Percentiles rank a stretch among this genome's conserved stretches.
phyloP scores from a whole-genome alignment of 2,113 vertebrate species.

The Pandion haliaetus region DNA sequence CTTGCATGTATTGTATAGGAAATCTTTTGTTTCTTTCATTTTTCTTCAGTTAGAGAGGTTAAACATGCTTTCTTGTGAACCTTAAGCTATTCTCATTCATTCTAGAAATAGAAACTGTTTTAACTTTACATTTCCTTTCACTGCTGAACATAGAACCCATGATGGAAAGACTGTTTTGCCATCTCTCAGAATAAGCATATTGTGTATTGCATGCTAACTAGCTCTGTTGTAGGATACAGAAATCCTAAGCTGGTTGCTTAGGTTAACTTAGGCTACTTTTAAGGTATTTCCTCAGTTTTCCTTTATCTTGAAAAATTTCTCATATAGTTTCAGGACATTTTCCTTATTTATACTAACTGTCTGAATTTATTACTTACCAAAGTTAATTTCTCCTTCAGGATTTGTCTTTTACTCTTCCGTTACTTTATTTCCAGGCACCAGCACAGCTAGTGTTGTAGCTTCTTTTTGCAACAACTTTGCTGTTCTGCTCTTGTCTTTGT shows the following conservation, averaged over 20 bases:
- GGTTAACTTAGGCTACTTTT: not conserved
- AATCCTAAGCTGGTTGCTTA: not conserved
- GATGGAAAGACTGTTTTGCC: not conserved
- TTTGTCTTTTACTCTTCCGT: not conserved
- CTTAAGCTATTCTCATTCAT: not conserved
- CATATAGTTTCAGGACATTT: not conserved
- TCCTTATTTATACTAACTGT: not conserved
- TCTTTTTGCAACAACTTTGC: not conserved
- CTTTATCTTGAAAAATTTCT: not conserved
- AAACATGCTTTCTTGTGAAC: not conserved
- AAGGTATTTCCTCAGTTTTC: not conserved
- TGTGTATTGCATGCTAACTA: not conserved
- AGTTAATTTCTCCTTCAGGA: not conserved
- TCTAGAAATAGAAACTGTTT: not conserved
- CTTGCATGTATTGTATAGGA: not conserved
- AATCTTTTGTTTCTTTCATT: not conserved
- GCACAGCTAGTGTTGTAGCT: not conserved
- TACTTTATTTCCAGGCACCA: not conserved
- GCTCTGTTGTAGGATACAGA: not conserved
- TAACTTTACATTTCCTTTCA: slow-evolving; percentile 1
- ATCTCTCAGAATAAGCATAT: not conserved
- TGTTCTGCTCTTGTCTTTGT: not conserved
- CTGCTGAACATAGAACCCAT: not conserved
- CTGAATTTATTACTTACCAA: not conserved
- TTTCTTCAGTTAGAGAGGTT: not conserved